Conservation (phyloP, 2,888 invertebrate genomes). For the Sesia apiformis region DNA sequence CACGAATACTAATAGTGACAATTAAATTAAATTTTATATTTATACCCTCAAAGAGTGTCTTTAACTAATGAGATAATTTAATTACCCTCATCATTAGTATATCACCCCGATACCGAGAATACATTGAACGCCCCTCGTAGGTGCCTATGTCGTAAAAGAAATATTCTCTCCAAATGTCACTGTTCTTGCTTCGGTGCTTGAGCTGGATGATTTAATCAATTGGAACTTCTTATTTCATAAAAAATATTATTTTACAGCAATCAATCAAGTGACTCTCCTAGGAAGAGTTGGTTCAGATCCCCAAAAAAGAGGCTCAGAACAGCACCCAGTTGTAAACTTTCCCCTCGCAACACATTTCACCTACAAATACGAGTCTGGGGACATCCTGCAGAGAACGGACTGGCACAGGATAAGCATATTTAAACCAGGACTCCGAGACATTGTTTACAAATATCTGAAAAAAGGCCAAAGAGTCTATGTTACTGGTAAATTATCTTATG, state of each 20-base stretch:
- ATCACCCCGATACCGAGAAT: too few species aligned
- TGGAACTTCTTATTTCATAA: too few species aligned
- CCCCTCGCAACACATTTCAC: conserved; percentile 92
- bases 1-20: too few species aligned
- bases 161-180: too few species aligned
- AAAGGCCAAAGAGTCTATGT: conserved; percentile 91
- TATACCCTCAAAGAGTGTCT: too few species aligned
- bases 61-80: too few species aligned
- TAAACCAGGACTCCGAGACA: conserved; percentile 86
- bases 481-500: conserved; percentile 87
- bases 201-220: too few species aligned
- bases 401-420: conserved; percentile 95
- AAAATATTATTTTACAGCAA: conserved; percentile 45
- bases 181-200: too few species aligned
- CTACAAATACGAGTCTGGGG: conserved; percentile 86
- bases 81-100: too few species aligned
- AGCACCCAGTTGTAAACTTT: conserved; percentile 91
- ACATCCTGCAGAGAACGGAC: conserved; percentile 88
- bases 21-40: too few species aligned
- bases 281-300: conserved; percentile 94
- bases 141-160: too few species aligned
- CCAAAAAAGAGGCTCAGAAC: conserved; percentile 85
- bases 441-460: conserved; percentile 83
- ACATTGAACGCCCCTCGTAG: too few species aligned
- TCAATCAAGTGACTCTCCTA: conserved; percentile 88